A percentile compares a stretch with the other conserved stretches of the same genome.
These are phyloP conservation scores for Rhagium mordax DNA, from an alignment of 2,888 invertebrate genomes.

Conservation along the genomic window DNA sequence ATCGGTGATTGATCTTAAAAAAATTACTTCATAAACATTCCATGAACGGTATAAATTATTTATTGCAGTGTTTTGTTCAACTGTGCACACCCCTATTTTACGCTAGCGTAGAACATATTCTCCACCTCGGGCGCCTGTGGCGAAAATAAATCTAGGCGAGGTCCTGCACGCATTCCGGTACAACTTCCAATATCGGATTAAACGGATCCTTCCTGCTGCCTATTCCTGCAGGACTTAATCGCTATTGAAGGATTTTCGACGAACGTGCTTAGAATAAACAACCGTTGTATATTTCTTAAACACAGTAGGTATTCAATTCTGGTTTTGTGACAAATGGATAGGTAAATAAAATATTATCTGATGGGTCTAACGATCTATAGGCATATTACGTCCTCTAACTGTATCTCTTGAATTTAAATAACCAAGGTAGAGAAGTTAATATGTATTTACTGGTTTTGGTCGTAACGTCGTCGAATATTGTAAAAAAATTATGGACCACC, in stretches of 20 bases:
- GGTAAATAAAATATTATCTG: neutral
- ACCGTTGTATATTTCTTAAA: conserved; percentile 19
- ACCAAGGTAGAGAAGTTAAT: too few species aligned
- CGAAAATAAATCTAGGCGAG: conserved; percentile 15
- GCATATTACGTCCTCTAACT: neutral
- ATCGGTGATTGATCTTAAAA: too few species aligned
- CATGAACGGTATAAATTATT: too few species aligned
- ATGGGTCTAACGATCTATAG: too few species aligned
- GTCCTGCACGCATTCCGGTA: conserved; percentile 31
- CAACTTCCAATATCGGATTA: conserved; percentile 43
- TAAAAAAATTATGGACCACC: too few species aligned
- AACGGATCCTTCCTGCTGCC: conserved; percentile 37
- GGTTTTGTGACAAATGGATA: neutral
- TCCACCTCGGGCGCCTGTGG: conserved; percentile 6
- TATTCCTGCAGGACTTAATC: conserved; percentile 42
- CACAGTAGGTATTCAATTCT: conserved; percentile 25
- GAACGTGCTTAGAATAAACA: conserved; percentile 36
- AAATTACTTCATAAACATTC: too few species aligned
- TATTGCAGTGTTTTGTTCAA: too few species aligned
- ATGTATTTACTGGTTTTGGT: too few species aligned
- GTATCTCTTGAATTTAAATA: neutral
- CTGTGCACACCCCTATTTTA: too few species aligned
- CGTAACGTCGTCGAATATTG: too few species aligned
- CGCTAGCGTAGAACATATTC: too few species aligned
- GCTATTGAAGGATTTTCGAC: conserved; percentile 42